These are phyloP conservation scores for Drosophila repleta DNA, from an alignment of 1,140 invertebrate genomes.

Conservation along the genomic window DNA sequence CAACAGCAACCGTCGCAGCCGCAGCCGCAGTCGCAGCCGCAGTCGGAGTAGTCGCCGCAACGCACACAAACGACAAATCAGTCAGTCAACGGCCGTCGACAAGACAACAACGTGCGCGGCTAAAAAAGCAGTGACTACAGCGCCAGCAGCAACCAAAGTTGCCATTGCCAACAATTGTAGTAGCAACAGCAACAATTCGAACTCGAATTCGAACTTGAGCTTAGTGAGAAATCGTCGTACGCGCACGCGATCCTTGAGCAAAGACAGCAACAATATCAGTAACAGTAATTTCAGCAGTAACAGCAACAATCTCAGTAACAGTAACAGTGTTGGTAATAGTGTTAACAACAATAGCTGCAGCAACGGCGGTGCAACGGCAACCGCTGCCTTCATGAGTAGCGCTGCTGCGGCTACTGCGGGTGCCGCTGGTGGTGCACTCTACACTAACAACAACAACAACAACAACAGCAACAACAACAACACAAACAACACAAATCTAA, in stretches of 20 bases:
- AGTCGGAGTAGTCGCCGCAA: constrained; percentile 68
- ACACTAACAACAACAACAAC: constrained; percentile 79
- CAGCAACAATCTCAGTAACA: constrained; percentile 12
- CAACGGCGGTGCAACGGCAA: constrained; percentile 75
- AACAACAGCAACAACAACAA: constrained; percentile 50
- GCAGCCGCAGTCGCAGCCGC: constrained; percentile 41
- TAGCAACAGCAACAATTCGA: constrained; percentile 27
- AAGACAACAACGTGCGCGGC: constrained; percentile 83
- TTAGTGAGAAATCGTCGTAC: constrained; percentile 68
- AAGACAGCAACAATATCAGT: constrained; percentile 46
- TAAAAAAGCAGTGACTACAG: constrained; percentile 58
- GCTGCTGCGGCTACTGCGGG: constrained; percentile 83
- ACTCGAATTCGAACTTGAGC: neutral
- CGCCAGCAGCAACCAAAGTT: constrained; percentile 31
- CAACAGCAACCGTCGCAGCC: constrained; percentile 45
- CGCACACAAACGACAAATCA: constrained; percentile 75
- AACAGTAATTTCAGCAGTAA: constrained; percentile 31
- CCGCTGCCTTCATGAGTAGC: constrained; percentile 88
- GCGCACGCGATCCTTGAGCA: constrained; percentile 75
- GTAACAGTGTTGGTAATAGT: constrained; percentile 49
- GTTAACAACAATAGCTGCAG: constrained; percentile 46
- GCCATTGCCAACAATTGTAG: constrained; percentile 41
- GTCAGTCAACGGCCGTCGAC: constrained; percentile 82
- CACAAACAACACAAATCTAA: constrained; percentile 22
- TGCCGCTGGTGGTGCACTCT: constrained; percentile 87